These are phyloP conservation scores for Ornithorhynchus anatinus DNA, from an alignment of 2,113 vertebrate genomes.

Conservation along the genomic window DNA sequence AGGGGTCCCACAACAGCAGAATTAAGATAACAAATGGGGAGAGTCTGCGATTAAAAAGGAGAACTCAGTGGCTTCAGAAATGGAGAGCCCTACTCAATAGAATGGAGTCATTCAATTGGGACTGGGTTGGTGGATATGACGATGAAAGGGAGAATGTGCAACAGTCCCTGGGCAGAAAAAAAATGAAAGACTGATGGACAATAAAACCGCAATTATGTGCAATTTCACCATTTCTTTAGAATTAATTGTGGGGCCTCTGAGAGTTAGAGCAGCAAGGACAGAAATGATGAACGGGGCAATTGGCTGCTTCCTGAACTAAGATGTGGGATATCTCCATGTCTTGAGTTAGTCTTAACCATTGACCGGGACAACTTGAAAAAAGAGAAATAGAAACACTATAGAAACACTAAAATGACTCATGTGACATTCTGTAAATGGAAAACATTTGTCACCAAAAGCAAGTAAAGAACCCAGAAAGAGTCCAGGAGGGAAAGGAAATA, in stretches of 20 bases:
- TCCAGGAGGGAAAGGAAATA: not conserved
- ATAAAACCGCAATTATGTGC: constrained; percentile 35
- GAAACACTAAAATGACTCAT: not conserved
- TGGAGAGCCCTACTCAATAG: constrained; percentile 9
- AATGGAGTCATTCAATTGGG: constrained; percentile 14
- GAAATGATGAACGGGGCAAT: not conserved
- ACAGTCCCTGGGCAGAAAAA: constrained; percentile 4
- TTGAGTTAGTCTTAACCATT: not conserved
- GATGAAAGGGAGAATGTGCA: constrained; percentile 19
- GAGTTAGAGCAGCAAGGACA: not conserved
- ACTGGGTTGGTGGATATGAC: not conserved
- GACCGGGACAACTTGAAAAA: not conserved
- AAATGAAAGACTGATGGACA: constrained; percentile 37
- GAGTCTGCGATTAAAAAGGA: constrained; percentile 4
- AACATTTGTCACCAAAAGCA: not conserved
- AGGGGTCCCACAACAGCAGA: not conserved
- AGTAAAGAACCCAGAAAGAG: not conserved
- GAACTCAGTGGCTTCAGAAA: constrained; percentile 11
- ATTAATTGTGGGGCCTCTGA: constrained; percentile 31
- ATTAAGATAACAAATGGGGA: not conserved
- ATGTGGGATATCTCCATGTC: not conserved
- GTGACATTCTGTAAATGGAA: not conserved
- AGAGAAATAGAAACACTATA: not conserved
- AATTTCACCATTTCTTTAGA: constrained; percentile 55
- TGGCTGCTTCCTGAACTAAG: constrained; percentile 12